Base-by-base conservation (phyloP, 2,888 invertebrate genomes). In the Parelbella ahira region DNA sequence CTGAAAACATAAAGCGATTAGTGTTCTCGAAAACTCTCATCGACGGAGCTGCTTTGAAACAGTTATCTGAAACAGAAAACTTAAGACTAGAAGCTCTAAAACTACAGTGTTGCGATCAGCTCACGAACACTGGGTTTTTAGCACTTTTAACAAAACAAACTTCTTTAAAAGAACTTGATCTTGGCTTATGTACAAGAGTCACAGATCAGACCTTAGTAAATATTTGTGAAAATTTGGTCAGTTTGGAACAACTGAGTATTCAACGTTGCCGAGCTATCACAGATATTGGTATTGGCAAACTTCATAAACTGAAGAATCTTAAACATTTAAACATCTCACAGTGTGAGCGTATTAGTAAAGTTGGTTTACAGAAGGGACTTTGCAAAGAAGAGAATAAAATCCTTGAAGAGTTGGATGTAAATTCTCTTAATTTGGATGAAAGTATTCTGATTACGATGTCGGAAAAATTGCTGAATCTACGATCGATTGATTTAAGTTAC, bases 11-110 rank as follows among this genome's bases (percentile, higher is more conserved):
- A 8, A 91, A 90, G 51, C 81, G 81, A 4, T 67, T 94, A 11
- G 86, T 91, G 53, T 90, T 94, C 48, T 91, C 93, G 45, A 86
- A 89, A 42, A 94, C 93, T 1, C 73, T 92, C 0, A 91, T 94
- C 47, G 92, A 92, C 62, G 91, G 92, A 29, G 70, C 83, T 9
- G 89, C 92, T 5, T 68, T 94, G 11, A 74, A 88, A 45, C 63
- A 78, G 4, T 62, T 93, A 23, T 84, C 90, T 8, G 82, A 89
- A 51, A 69, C 90, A 4, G 68, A 86, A 23, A 74, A 87, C 43
- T 65, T 92, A 8, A 60, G 80, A 46, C 64, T 93, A n/a, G 66
- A 88, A 39, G 76, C 83, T 8, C 56, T 93, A 15, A 72, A 82
- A 53, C 63, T 91, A 27, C 75, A 87, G 56, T 78, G 80, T 5